Evolutionary conservation across 2,113 vertebrate genomes (phyloP), one percentile per base, ranked within the genome.

Genomic region (Burhinus bistriatus): DNA sequence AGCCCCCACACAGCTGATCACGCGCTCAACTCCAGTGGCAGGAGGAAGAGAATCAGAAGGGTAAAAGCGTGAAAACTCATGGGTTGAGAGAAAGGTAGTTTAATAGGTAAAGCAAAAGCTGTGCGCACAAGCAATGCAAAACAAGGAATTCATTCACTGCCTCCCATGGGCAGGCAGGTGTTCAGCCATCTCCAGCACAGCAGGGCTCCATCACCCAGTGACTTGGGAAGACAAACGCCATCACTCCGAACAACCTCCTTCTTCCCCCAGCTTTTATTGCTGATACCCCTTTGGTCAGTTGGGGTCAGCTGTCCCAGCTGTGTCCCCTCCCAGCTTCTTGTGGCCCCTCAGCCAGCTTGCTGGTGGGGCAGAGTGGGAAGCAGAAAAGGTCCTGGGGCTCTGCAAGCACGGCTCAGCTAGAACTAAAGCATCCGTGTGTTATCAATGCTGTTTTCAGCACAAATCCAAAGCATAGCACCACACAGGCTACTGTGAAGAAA

Each of bases 221-320:
- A 20, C 54, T 49, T 40, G 21, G n/a, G 29, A 49, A 40, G 57
- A 52, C 81, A 61, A 52, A 42, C 1, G 0, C 18, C 23, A 11
- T 42, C 38, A 19, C 8, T 44, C 9, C 2, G 0, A 62, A 62
- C 1, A 0, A 44, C 18, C n/a, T 57, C 40, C 40, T 45, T 0
- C 12, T 44, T n/a, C 32, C 57, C 18, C 11, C 45, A 25, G 45
- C 3, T 64, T 52, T 18, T 30, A 30, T 7, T 15, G 30, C 38
- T 44, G 36, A 44, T 6, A 30, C 6, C 15, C 66, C 45, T 34
- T 16, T 9, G 54, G n/a, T 15, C n/a, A 34, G n/a, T 4, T 13
- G 7, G 55, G 23, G 22, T 83, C 42, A 40, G 34, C n/a, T 38
- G 42, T 82, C 21, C 51, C 0, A 0, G 52, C 21, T 7, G 21